A percentile compares a stretch with the other conserved stretches of the same genome.
These are phyloP conservation scores for Frieseomelitta varia DNA, from an alignment of 1,140 invertebrate genomes.

Conservation along the genomic window DNA sequence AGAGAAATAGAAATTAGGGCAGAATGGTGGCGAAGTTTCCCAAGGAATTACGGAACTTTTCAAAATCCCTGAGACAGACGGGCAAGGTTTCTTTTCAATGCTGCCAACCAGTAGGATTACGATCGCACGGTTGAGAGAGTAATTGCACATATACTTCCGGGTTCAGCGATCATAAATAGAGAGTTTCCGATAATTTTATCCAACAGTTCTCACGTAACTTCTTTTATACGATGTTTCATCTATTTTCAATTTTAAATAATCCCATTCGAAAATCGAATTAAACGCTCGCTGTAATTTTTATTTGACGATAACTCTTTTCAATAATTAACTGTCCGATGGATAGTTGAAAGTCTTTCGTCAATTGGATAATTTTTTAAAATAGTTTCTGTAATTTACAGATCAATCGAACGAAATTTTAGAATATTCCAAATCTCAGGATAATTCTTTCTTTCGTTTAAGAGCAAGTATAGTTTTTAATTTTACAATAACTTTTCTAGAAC, in stretches of 20 bases:
- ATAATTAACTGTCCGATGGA: too few relatives aligned
- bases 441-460: too few relatives aligned
- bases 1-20: neutral
- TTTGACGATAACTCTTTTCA: neutral
- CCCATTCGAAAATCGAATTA: neutral
- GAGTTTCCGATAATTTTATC: neutral
- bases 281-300: neutral
- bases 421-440: neutral
- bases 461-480: too few relatives aligned
- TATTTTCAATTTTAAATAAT: too few relatives aligned
- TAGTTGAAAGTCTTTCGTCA: neutral
- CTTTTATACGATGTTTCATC: too few relatives aligned
- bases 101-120: constrained; percentile 4
- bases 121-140: neutral
- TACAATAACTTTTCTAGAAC: too few relatives aligned
- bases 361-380: neutral
- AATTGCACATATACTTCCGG: neutral
- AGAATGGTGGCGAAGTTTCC: neutral
- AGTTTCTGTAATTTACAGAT: neutral
- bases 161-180: neutral
- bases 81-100: neutral
- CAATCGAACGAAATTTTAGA: neutral
- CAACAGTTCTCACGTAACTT: too few relatives aligned
- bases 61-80: constrained; percentile 1
- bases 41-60: neutral